Base-by-base conservation (phyloP, 2,113 vertebrate genomes). In the Sporophila hypoxantha region DNA sequence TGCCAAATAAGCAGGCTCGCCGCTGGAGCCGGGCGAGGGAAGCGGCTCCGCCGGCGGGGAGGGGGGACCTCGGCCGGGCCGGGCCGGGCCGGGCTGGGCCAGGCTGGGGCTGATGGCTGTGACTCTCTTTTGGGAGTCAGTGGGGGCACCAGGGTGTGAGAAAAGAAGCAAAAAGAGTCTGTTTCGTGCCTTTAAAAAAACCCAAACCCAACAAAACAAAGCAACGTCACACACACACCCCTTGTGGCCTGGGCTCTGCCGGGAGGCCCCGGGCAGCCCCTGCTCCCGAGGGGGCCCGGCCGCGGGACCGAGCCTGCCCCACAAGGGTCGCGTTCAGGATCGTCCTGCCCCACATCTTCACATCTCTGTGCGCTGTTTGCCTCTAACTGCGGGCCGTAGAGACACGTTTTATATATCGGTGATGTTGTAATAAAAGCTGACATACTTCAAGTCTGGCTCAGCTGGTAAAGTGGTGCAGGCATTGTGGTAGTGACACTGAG, bases 1-100 rank as follows among this genome's bases (percentile, higher is more conserved):
- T 97, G 98, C 98, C 98, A 98, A 97, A 97, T 96, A 94, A 97
- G 96, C 96, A 34, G 92, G 86, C 92, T 95, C 76, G 78, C 81
- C 74, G 9, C 87, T 61, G 57, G 49, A 47, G 75, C 91, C 32
- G 8, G 32, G 27, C 57, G 49, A 23, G 50, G 75, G 94, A 92
- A 95, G 95, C 91, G 62, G 93, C 92, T 89, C 78, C 60, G 76
- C 89, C 30, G 21, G 73, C 8, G 50, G 19, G 53, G 36, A 12
- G 59, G 71, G 67, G 18, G n/a, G 10, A 17, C 3, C 44, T 29
- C 4, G 46, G 57, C 17, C 50, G 8, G 5, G 22, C 32, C 5
- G 21, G 32, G 53, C 13, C 26, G 49, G 37, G 21, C 15, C 12
- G 32, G 22, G n/a, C 34, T 4, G 15, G 29, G 50, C 11, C 30